These are phyloP conservation scores for Arbacia lixula DNA, from an alignment of 53 echinoderm and acorn worm genomes.

Conservation along the genomic window DNA sequence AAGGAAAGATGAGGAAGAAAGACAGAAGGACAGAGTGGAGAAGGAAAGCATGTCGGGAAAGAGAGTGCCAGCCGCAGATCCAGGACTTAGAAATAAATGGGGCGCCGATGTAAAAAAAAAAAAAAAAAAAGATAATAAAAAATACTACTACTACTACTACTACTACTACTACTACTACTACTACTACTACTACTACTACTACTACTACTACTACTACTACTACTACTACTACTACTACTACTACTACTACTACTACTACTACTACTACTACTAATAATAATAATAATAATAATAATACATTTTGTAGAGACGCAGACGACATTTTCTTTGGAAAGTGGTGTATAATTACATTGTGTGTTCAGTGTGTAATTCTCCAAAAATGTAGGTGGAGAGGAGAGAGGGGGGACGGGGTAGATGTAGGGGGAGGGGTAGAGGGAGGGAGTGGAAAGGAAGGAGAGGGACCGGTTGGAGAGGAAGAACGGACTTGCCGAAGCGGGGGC, in stretches of 20 bases:
- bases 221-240: constrained; percentile 40
- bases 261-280: constrained; percentile 17
- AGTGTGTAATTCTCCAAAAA: too few relatives aligned
- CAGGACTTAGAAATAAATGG: too few relatives aligned
- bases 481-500: background rate
- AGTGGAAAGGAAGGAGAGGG: background rate
- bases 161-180: constrained; percentile 23
- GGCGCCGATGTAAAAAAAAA: too few relatives aligned
- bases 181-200: constrained; percentile 24
- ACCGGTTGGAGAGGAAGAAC: background rate
- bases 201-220: constrained; percentile 38
- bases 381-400: background rate
- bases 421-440: background rate
- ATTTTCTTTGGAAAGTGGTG: too few relatives aligned
- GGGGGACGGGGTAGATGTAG: background rate
- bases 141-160: constrained; percentile 10
- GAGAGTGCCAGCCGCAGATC: too few relatives aligned
- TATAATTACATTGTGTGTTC: too few relatives aligned
- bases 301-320: too few relatives aligned
- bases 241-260: constrained; percentile 33
- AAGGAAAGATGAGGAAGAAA: background rate
- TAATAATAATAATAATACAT: constrained; percentile 13
- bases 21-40: background rate
- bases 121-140: too few relatives aligned
- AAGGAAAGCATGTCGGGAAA: background rate